phyloP scores from a whole-genome alignment of 2,797 vertebrate genomes.

The Propithecus perrieri region DNA sequence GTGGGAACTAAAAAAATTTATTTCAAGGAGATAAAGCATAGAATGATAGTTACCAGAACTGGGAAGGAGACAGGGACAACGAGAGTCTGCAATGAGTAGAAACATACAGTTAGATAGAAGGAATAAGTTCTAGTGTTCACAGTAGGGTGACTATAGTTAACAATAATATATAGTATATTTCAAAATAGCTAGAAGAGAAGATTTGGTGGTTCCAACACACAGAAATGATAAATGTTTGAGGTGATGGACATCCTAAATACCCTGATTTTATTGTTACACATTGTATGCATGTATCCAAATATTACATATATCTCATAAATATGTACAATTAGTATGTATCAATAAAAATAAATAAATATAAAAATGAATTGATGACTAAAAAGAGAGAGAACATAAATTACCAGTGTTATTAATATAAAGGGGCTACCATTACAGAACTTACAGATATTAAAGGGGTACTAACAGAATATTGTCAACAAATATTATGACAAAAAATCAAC shows the following conservation, averaged over 20 bases:
- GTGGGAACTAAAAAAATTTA: background rate
- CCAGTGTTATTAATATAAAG: background rate
- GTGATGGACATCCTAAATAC: background rate
- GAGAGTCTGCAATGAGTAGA: background rate
- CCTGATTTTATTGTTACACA: background rate
- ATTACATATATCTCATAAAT: background rate
- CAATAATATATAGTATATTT: background rate
- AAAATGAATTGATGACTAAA: too few species aligned
- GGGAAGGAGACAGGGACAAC: background rate
- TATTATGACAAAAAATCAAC: background rate
- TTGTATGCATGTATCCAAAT: background rate
- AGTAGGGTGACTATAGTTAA: background rate
- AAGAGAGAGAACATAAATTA: background rate
- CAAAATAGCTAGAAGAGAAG: background rate
- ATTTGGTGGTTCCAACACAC: background rate
- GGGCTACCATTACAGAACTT: background rate
- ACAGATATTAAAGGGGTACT: background rate
- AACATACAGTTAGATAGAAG: background rate
- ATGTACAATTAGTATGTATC: background rate
- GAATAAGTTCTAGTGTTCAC: background rate
- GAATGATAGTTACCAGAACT: background rate
- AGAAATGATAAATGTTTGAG: background rate
- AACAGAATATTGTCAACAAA: background rate
- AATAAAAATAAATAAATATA: too few species aligned
- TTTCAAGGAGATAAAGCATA: background rate